These are phyloP conservation scores for Garra rufa DNA, from an alignment of 2,113 vertebrate species.

Conservation along the genomic window DNA sequence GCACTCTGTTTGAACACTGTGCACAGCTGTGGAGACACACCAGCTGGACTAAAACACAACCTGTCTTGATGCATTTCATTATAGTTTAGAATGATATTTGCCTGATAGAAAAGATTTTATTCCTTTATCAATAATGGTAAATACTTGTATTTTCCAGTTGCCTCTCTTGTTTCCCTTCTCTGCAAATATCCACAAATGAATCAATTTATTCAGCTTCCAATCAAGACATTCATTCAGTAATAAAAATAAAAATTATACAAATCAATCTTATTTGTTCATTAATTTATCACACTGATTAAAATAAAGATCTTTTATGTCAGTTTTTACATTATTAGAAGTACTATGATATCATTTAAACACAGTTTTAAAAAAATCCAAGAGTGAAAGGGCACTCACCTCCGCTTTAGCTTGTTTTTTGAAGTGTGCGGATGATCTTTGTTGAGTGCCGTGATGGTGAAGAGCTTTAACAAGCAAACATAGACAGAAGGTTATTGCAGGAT, in stretches of 20 bases:
- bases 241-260: too few relatives aligned
- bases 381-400: conserved; percentile 5
- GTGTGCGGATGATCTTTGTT: not conserved
- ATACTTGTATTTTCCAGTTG: not conserved
- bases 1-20: not conserved
- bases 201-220: not conserved
- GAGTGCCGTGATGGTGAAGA: not conserved
- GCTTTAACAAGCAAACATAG: not conserved
- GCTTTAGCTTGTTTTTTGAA: not conserved
- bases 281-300: not conserved
- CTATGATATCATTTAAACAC: too few relatives aligned
- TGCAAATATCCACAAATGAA: not conserved
- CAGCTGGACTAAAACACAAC: not conserved
- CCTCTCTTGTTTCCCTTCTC: not conserved
- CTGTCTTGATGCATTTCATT: not conserved
- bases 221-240: not conserved
- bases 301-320: not conserved
- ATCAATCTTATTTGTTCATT: not conserved
- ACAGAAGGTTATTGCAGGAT: not conserved
- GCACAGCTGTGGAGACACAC: conserved; percentile 34
- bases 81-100: not conserved
- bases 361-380: not conserved
- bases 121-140: not conserved
- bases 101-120: not conserved
- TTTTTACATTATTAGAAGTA: not conserved